These are phyloP conservation scores for Pangasius sanitwongsei DNA, from an alignment of 2,797 vertebrate species.

Conservation along the genomic window DNA sequence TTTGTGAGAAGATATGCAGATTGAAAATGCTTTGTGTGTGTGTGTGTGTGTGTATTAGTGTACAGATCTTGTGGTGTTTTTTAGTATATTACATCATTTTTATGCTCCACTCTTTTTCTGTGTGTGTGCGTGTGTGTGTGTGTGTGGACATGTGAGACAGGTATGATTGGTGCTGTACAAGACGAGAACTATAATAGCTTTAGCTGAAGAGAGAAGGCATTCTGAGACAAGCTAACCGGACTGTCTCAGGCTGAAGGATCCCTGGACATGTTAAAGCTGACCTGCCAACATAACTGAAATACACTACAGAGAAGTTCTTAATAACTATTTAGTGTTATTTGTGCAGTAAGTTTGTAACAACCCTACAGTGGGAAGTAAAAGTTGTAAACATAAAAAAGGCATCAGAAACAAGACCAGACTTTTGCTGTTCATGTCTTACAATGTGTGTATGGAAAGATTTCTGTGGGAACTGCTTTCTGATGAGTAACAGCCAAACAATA, in stretches of 20 bases:
- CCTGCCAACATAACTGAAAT: background rate
- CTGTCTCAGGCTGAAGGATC: background rate
- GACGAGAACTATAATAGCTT: background rate
- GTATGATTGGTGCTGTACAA: background rate
- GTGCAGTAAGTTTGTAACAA: background rate
- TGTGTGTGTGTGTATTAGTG: background rate
- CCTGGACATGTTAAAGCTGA: background rate
- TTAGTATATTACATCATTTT: no score
- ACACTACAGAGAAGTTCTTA: background rate
- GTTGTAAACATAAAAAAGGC: background rate
- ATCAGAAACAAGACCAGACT: background rate
- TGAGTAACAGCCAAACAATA: background rate
- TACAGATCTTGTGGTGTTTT: no score
- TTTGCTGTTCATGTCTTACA: background rate
- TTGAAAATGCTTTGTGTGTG: slow-evolving; percentile 7
- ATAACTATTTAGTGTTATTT: slow-evolving; percentile 5
- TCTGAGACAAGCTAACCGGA: background rate
- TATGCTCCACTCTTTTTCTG: background rate
- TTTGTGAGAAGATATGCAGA: background rate
- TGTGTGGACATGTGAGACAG: slow-evolving; percentile 7
- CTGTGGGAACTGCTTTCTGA: background rate
- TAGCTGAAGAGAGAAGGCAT: background rate
- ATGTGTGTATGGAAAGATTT: background rate
- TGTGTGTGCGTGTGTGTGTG: background rate
- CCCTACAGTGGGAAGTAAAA: background rate